phyloP scores from a whole-genome alignment of 2,113 vertebrate species.

The Phoenicopterus ruber region DNA sequence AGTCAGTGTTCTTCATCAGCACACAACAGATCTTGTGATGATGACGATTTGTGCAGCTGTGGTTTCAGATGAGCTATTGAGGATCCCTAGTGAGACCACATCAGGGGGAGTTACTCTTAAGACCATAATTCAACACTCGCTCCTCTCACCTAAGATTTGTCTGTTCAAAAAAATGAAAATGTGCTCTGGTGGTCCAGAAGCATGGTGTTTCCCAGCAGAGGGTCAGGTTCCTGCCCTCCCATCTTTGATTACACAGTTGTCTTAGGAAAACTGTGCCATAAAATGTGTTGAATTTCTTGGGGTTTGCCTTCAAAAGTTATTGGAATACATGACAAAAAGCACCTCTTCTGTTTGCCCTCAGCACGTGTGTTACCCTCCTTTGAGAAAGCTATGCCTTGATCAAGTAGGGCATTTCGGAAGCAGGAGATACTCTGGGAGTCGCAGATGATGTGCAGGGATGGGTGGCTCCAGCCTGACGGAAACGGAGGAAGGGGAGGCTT shows the following conservation, averaged over 20 bases:
- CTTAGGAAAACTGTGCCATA: neutral
- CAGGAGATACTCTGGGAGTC: neutral
- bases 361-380: fast-evolving
- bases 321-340: neutral
- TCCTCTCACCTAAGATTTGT: neutral
- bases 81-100: conserved; percentile 10
- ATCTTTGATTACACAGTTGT: neutral
- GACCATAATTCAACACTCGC: neutral
- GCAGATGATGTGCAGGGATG: neutral
- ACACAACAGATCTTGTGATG: neutral
- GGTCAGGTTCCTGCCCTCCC: neutral
- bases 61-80: neutral
- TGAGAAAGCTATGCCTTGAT: neutral
- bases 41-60: neutral
- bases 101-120: neutral
- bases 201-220: neutral
- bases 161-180: neutral
- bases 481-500: neutral
- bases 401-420: neutral
- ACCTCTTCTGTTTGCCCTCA: neutral
- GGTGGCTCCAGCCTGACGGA: neutral
- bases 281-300: neutral
- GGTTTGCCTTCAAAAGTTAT: neutral
- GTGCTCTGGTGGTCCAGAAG: neutral
- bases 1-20: neutral